These are phyloP conservation scores for Antennarius maculatus DNA, from an alignment of 2,797 vertebrate species.

Conservation along the genomic window DNA sequence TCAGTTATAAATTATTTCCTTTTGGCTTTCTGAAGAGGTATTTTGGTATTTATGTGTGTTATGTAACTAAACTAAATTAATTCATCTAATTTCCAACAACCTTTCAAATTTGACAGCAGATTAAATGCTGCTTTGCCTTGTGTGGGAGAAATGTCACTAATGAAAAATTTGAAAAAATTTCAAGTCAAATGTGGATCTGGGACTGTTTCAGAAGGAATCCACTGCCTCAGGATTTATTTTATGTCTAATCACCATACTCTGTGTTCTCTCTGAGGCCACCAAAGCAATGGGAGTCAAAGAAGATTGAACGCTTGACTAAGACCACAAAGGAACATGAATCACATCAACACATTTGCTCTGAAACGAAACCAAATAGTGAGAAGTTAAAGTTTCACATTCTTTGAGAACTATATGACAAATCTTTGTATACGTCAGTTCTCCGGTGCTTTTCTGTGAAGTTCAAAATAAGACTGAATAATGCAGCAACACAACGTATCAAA, in stretches of 20 bases:
- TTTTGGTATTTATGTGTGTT: slow-evolving; percentile 50
- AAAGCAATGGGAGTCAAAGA: slow-evolving; percentile 31
- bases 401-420: slow-evolving; percentile 21
- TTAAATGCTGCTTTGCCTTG: slow-evolving; percentile 44
- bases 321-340: slow-evolving; percentile 37
- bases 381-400: slow-evolving; percentile 40
- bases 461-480: slow-evolving; percentile 31
- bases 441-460: slow-evolving; percentile 19
- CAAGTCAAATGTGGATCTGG: slow-evolving; percentile 24
- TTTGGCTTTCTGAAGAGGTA: slow-evolving; percentile 62
- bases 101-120: slow-evolving; percentile 44
- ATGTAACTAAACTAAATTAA: slow-evolving; percentile 32
- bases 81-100: slow-evolving; percentile 43
- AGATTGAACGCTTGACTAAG: slow-evolving; percentile 21
- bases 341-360: slow-evolving; percentile 30
- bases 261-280: slow-evolving; percentile 34
- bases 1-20: slow-evolving; percentile 15
- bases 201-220: slow-evolving; percentile 29
- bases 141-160: slow-evolving; percentile 34
- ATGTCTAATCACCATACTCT: slow-evolving; percentile 32
- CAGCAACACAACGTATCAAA: slow-evolving; percentile 15
- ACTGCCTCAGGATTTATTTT: slow-evolving; percentile 38
- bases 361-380: slow-evolving; percentile 26
- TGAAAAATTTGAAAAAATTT: slow-evolving; percentile 15
- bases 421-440: slow-evolving; percentile 52